phyloP scores from a whole-genome alignment of 2,113 vertebrate genomes.

The Odocoileus hemionus region DNA sequence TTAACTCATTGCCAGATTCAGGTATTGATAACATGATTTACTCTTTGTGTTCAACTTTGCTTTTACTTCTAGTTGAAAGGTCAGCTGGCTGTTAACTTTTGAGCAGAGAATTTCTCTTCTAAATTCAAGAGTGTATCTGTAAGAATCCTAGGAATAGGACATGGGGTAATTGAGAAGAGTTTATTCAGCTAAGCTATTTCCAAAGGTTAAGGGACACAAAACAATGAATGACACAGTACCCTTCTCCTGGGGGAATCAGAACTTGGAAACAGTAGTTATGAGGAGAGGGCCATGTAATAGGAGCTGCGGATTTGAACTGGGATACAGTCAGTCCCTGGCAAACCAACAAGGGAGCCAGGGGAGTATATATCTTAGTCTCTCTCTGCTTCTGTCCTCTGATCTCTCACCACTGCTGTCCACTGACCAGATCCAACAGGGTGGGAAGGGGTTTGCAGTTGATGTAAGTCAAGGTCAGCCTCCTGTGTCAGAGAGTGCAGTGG shows the following conservation, averaged over 20 bases:
- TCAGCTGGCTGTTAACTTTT: not conserved
- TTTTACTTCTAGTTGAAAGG: not conserved
- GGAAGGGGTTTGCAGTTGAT: not conserved
- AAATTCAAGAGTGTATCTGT: not conserved
- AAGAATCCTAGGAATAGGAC: not conserved
- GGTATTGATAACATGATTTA: constrained; percentile 80
- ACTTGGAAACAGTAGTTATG: not conserved
- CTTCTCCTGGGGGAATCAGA: not conserved
- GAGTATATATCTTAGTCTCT: not conserved
- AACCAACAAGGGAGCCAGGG: not conserved
- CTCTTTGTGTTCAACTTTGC: not conserved
- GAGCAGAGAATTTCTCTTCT: constrained; percentile 8
- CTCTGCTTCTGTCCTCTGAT: not conserved
- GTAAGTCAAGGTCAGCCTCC: not conserved
- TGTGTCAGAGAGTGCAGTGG: not conserved
- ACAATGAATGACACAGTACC: not conserved
- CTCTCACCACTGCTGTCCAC: not conserved
- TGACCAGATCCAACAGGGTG: not conserved
- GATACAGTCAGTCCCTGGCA: not conserved
- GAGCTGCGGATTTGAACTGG: not conserved
- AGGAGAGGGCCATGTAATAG: not conserved
- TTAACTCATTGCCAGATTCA: constrained; percentile 98
- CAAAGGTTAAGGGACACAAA: constrained; percentile 18
- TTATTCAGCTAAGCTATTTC: constrained; percentile 4
- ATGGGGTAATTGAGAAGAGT: not conserved